Evolutionary conservation across 2,888 invertebrate species (phyloP).

Genomic region (Athripsodes cinereus): DNA sequence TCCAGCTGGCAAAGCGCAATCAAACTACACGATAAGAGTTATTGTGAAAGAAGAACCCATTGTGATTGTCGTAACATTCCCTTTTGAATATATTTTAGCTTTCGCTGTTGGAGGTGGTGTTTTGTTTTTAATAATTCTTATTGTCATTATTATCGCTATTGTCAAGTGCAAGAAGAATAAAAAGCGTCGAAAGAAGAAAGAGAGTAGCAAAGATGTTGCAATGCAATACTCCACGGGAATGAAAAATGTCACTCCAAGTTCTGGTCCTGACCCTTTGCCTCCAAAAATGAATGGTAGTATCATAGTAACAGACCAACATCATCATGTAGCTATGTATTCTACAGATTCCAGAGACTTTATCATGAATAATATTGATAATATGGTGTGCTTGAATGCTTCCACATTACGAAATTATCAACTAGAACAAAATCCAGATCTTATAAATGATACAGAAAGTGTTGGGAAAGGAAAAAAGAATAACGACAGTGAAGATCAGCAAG

Average conservation of each 20-base stretch:
- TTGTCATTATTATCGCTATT: constrained; percentile 60
- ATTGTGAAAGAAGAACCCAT: constrained; percentile 68
- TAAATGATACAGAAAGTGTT: constrained; percentile 67
- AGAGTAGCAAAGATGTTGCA: constrained; percentile 57
- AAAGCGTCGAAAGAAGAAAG: constrained; percentile 49
- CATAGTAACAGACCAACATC: constrained; percentile 51
- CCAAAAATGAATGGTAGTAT: constrained; percentile 50
- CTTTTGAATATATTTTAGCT: constrained; percentile 64
- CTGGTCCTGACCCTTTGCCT: constrained; percentile 44
- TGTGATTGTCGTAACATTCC: constrained; percentile 61
- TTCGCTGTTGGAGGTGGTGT: constrained; percentile 61
- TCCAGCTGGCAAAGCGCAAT: constrained; percentile 69
- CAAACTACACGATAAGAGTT: constrained; percentile 76
- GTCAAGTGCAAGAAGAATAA: constrained; percentile 50
- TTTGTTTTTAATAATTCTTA: constrained; percentile 57
- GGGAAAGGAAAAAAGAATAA: constrained; percentile 41
- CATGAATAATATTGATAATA: constrained; percentile 35
- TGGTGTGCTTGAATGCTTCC: constrained; percentile 53
- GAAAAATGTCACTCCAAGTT: constrained; percentile 40
- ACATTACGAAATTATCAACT: constrained; percentile 44
- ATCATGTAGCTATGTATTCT: constrained; percentile 50
- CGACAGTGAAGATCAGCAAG: constrained; percentile 26
- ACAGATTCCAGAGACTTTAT: constrained; percentile 41
- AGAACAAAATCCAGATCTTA: constrained; percentile 74
- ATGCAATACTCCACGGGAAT: constrained; percentile 46